Conservation (phyloP, 2,113 vertebrate genomes). For the Alethe diademata region DNA sequence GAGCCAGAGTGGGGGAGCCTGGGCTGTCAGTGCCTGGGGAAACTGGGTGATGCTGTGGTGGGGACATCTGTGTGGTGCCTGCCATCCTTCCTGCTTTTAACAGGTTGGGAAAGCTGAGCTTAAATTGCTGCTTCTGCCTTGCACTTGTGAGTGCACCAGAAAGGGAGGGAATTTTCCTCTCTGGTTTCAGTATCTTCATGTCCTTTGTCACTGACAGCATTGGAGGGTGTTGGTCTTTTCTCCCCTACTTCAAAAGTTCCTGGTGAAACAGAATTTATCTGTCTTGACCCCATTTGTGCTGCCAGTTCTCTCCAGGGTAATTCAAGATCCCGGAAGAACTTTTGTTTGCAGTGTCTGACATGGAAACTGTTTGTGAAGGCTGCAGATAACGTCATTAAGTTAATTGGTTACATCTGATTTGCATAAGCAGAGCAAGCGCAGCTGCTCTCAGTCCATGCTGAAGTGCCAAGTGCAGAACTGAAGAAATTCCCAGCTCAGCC, state of each 20-base stretch:
- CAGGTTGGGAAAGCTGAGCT: background rate
- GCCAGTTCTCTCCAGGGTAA: constrained; percentile 10
- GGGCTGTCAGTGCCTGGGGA: background rate
- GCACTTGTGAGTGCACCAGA: background rate
- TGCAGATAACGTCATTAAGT: constrained; percentile 51
- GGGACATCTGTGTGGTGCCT: background rate
- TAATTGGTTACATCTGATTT: constrained; percentile 60
- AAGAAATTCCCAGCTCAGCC: background rate
- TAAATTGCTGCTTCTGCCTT: background rate
- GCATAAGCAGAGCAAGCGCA: constrained; percentile 47
- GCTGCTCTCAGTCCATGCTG: background rate
- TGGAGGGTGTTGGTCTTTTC: background rate
- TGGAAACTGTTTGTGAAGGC: constrained; percentile 59
- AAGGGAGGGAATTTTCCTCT: background rate
- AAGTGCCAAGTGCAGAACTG: background rate
- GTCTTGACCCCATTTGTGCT: background rate
- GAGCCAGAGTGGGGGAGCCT: background rate
- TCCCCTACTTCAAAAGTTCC: background rate
- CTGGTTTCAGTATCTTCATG: background rate
- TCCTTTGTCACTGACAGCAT: background rate
- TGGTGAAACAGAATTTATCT: background rate
- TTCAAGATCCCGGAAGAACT: constrained; percentile 53
- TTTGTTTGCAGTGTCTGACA: constrained; percentile 59
- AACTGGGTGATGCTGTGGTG: background rate
- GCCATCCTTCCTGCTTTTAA: background rate